Evolutionary conservation across 2,797 vertebrate genomes (phyloP), one percentile per base, ranked within the genome.

Genomic region (Alauda arvensis): DNA sequence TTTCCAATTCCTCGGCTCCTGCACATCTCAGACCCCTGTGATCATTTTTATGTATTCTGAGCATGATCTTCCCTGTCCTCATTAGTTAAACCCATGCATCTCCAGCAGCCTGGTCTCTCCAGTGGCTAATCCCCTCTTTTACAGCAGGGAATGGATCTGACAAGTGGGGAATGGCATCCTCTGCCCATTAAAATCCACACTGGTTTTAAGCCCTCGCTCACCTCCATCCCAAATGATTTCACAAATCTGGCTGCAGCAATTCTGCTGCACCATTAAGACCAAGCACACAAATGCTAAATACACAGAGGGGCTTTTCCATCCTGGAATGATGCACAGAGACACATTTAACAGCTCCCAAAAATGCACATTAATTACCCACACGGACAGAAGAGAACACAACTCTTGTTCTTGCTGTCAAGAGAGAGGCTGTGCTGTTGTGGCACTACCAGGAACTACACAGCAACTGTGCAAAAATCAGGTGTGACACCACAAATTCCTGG

Each of bases 41-140:
- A 87, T 66, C 59, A 77, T 66, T 84, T 82, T 71, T 65, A 39
- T 60, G 67, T 77, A 90, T 89, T 87, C 88, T 56, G 83, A 85
- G 71, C 3, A 4, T 14, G 79, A 87, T 74, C 68, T 45, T 25
- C 49, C 45, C 53, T 1, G 3, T 90, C 61, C 72, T 85, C 18
- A 14, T 78, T 75, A 85, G 65, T 74, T 75, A 68, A 93, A 79
- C 24, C 77, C 4, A 3, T 3, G 2, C 23, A 33, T 67, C 71
- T 62, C 57, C 37, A 77, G 51, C 77, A 74, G 76, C 33, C 63
- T 6, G 5, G 67, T 33, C 77, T 87, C 77, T 83, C 65, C 34
- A 46, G 48, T 25, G 75, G 62, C 45, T 74, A 78, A 83, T 89
- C 57, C 65, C 69, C 52, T 72, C 72, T 46, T 46, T 52, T 19